A percentile compares a stretch with the other conserved stretches of the same genome.
phyloP scores from a whole-genome alignment of 2,797 vertebrate species.

The Simalia tracyae region DNA sequence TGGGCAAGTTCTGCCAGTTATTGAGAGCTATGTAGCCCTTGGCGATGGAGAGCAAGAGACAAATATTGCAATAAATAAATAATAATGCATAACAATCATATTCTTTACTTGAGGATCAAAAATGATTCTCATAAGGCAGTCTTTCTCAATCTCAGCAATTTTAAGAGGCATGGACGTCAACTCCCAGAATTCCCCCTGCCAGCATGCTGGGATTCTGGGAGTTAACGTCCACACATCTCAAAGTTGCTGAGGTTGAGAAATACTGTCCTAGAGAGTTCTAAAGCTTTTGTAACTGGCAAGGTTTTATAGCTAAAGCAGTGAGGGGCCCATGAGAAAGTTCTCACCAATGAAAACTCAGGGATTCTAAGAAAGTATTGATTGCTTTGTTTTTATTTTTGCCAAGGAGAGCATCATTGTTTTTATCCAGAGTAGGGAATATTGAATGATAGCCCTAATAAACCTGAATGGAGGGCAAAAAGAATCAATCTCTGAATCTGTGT shows the following conservation, averaged over 20 bases:
- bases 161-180: not conserved
- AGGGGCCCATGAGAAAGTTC: conserved; percentile 30
- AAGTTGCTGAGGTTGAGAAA: not conserved
- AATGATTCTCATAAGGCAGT: not conserved
- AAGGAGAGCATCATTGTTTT: conserved; percentile 70
- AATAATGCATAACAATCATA: not conserved
- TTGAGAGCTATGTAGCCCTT: too few species aligned
- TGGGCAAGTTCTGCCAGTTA: too few species aligned
- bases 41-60: not conserved
- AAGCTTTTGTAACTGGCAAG: conserved; percentile 27
- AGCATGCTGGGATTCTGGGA: not conserved
- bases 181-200: not conserved
- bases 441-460: conserved; percentile 52
- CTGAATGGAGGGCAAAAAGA: conserved; percentile 44
- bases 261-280: not conserved
- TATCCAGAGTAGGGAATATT: conserved; percentile 65
- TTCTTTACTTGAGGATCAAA: not conserved
- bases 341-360: conserved; percentile 30
- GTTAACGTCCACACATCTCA: not conserved
- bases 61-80: not conserved
- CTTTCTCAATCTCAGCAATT: too few species aligned
- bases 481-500: conserved; percentile 9
- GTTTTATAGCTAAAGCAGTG: conserved; percentile 31
- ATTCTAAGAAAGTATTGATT: conserved; percentile 56
- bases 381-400: conserved; percentile 33